A percentile compares a stretch with the other conserved stretches of the same genome.
These are phyloP conservation scores for Tachysurus fulvidraco DNA, from an alignment of 2,113 vertebrate genomes.

Conservation along the genomic window DNA sequence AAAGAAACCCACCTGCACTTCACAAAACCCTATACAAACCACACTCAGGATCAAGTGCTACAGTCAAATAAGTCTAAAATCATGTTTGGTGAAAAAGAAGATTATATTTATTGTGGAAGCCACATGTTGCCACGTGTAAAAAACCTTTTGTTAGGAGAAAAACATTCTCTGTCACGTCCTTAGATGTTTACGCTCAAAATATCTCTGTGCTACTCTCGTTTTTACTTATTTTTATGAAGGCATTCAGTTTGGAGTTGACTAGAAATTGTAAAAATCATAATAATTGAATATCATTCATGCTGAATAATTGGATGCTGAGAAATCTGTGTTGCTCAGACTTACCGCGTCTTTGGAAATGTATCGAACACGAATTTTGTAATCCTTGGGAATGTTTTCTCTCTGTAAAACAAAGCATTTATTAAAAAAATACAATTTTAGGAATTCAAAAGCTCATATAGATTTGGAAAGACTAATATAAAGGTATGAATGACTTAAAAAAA, in stretches of 20 bases:
- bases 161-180: neutral
- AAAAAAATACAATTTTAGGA: neutral
- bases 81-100: neutral
- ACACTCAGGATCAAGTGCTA: neutral
- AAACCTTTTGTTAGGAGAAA: neutral
- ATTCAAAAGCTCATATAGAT: neutral
- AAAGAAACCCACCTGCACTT: constrained; percentile 22
- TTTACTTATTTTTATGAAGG: neutral
- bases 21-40: neutral
- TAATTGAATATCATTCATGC: neutral
- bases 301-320: neutral
- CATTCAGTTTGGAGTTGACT: neutral
- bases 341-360: constrained; percentile 60
- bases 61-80: neutral
- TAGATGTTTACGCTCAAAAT: neutral
- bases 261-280: neutral
- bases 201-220: no score
- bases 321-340: constrained; percentile 34
- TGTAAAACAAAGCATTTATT: constrained; percentile 17
- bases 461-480: no score
- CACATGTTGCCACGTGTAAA: neutral
- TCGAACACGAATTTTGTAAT: constrained; percentile 58
- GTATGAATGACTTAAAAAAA: no score
- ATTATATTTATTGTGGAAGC: neutral
- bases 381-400: constrained; percentile 63